Percentiles rank a stretch among this genome's conserved stretches.
These are phyloP conservation scores for Mormyrus lacerda DNA, from an alignment of 2,113 vertebrate species.

Conservation along the genomic window DNA sequence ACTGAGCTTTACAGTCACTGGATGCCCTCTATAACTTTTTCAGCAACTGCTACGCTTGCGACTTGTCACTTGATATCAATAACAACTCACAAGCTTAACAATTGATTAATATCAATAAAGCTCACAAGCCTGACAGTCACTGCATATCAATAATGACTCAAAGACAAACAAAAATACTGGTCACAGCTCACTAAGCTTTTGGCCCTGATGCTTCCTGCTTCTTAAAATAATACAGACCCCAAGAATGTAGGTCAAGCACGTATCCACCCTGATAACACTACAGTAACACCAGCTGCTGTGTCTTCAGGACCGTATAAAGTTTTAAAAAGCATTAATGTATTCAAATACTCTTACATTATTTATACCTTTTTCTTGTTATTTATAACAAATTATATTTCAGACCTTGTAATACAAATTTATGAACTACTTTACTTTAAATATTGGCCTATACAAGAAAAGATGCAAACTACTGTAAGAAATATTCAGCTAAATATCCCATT, in stretches of 20 bases:
- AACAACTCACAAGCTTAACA: neutral
- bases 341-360: neutral
- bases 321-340: neutral
- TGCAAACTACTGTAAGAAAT: neutral
- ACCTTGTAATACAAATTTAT: neutral
- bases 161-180: conserved; percentile 11
- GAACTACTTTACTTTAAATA: neutral
- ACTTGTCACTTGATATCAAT: neutral
- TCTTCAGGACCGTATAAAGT: conserved; percentile 29
- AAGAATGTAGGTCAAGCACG: conserved; percentile 43
- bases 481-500: neutral
- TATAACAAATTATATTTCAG: neutral
- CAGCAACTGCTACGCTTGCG: neutral
- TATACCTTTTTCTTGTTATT: neutral
- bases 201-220: conserved; percentile 22
- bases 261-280: conserved; percentile 17
- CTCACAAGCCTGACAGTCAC: neutral
- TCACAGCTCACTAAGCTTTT: conserved; percentile 13
- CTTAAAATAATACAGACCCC: conserved; percentile 35
- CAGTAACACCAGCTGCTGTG: conserved; percentile 10
- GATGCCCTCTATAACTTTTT: neutral
- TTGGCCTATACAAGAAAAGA: neutral
- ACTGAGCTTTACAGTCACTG: neutral
- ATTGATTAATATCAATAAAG: neutral
- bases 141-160: conserved; percentile 21